A percentile compares a stretch with the other conserved stretches of the same genome.
These are phyloP conservation scores for Bos taurus DNA, from an alignment of 2,113 vertebrate genomes.

Conservation along the genomic window DNA sequence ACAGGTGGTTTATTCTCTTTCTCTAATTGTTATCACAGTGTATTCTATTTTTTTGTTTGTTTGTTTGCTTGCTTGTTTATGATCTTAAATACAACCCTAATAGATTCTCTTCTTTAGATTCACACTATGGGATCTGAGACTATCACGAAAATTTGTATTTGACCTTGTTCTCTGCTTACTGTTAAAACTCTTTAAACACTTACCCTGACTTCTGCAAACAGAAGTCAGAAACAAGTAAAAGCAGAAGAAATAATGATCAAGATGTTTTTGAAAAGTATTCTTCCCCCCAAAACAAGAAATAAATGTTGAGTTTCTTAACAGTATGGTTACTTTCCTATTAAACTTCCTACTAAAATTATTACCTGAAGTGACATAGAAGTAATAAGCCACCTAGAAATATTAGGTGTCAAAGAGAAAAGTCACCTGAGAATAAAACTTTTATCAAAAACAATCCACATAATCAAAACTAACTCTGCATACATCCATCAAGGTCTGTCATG, in stretches of 20 bases:
- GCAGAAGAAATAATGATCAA: neutral
- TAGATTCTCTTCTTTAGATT: neutral
- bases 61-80: neutral
- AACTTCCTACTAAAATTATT: neutral
- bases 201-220: neutral
- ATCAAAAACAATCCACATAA: neutral
- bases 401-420: neutral
- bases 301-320: neutral
- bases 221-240: neutral
- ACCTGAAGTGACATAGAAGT: neutral
- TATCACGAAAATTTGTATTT: neutral
- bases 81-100: neutral
- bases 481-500: neutral
- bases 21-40: neutral
- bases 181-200: neutral
- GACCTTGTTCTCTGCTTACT: neutral
- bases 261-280: neutral
- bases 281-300: neutral
- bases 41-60: neutral
- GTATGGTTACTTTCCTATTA: neutral
- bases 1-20: neutral
- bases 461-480: neutral
- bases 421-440: neutral
- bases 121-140: neutral
- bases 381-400: constrained; percentile 6